Percentiles rank a stretch among this genome's conserved stretches.
These are phyloP conservation scores for Cenopis cana DNA, from an alignment of 2,888 invertebrate genomes.

Conservation along the genomic window DNA sequence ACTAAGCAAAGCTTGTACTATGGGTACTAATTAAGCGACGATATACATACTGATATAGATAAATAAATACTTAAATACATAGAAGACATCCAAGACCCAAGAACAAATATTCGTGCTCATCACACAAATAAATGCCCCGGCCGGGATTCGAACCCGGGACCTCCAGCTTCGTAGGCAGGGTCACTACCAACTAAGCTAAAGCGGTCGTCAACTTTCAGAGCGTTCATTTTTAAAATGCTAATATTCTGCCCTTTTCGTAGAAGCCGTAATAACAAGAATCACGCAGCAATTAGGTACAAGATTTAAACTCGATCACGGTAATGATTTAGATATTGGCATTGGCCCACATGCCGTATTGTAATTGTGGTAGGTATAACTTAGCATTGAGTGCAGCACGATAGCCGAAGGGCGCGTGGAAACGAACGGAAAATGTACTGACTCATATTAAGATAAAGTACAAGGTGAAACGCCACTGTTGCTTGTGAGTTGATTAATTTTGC, in stretches of 20 bases:
- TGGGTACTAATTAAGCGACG: no score
- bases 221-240: no score
- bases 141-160: no score
- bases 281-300: constrained; percentile 19
- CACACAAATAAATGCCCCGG: no score
- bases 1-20: no score
- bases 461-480: constrained; percentile 54
- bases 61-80: no score
- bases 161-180: no score
- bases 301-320: constrained; percentile 41
- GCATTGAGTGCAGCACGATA: constrained; percentile 66
- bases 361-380: constrained; percentile 49
- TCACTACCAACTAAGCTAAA: no score
- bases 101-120: no score
- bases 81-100: no score
- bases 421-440: constrained; percentile 66
- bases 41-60: no score
- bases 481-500: constrained; percentile 49
- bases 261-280: background rate
- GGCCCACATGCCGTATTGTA: constrained; percentile 52
- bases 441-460: constrained; percentile 75
- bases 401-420: constrained; percentile 63
- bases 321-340: constrained; percentile 49
- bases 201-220: no score
- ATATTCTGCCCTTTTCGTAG: background rate